These are phyloP conservation scores for Coenobita brevimanus DNA, from an alignment of 1,140 invertebrate genomes.

Conservation along the genomic window DNA sequence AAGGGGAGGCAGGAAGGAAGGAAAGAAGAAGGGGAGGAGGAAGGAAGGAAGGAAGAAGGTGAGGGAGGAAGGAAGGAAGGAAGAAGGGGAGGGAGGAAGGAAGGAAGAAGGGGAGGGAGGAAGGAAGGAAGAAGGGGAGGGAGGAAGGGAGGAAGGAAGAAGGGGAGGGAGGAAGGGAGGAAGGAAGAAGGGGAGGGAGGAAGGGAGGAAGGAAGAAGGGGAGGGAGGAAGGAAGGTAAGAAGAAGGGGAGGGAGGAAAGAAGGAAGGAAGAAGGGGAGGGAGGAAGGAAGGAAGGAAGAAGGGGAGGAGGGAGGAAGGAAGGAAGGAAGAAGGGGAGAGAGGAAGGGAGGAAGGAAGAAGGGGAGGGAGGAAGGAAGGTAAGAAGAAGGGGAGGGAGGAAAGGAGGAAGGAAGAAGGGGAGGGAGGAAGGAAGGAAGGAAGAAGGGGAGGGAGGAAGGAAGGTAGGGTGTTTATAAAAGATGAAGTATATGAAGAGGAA, in stretches of 20 bases:
- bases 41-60: not conserved
- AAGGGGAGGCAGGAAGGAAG: conserved; percentile 3
- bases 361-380: conserved; percentile 2
- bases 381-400: no score
- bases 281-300: not conserved
- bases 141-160: no score
- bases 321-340: not conserved
- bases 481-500: no score
- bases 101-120: no score
- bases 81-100: not conserved
- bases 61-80: not conserved
- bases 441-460: no score
- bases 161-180: no score
- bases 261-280: not conserved
- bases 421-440: no score
- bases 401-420: no score
- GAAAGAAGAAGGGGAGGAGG: not conserved
- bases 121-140: no score
- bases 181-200: no score
- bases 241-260: not conserved
- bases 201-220: no score
- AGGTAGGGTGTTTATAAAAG: no score
- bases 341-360: not conserved
- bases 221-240: not conserved
- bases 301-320: not conserved